phyloP scores from a whole-genome alignment of 2,888 invertebrate genomes.

The Anoncus sp. region DNA sequence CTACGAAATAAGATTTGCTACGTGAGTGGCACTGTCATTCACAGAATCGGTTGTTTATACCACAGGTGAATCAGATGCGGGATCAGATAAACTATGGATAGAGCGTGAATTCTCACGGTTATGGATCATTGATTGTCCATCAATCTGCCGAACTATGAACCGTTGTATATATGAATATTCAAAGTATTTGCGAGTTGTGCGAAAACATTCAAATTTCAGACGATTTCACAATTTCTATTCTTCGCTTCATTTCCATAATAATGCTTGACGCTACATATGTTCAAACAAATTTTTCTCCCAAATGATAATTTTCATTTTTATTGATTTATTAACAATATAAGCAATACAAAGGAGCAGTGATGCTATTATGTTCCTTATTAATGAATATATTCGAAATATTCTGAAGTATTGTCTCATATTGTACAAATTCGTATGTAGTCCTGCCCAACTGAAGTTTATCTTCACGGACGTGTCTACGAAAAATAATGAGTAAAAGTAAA shows the following conservation, averaged over 20 bases:
- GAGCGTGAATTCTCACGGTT: conserved; percentile 14
- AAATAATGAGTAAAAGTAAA: background rate
- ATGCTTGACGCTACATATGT: background rate
- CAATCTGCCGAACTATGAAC: background rate
- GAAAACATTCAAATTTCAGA: background rate
- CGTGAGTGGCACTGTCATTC: conserved; percentile 19
- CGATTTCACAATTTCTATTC: background rate
- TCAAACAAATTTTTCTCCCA: background rate
- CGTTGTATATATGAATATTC: background rate
- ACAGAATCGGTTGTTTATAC: conserved; percentile 17
- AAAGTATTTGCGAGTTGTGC: background rate
- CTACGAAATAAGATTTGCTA: conserved; percentile 12
- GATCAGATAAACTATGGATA: conserved; percentile 21
- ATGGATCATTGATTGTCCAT: background rate
- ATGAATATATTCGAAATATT: background rate
- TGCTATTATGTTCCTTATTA: background rate
- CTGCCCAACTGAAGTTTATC: no score
- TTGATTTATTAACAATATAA: background rate
- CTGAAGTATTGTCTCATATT: background rate
- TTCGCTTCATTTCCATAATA: background rate
- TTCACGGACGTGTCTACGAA: no score
- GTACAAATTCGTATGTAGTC: background rate
- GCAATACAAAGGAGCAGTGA: background rate
- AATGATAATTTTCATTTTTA: background rate
- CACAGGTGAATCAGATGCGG: conserved; percentile 3